A percentile compares a stretch with the other conserved stretches of the same genome.
Evolutionary conservation across 2,888 invertebrate genomes (phyloP).

Genomic region (Acanthococcus lagerstroemiae): DNA sequence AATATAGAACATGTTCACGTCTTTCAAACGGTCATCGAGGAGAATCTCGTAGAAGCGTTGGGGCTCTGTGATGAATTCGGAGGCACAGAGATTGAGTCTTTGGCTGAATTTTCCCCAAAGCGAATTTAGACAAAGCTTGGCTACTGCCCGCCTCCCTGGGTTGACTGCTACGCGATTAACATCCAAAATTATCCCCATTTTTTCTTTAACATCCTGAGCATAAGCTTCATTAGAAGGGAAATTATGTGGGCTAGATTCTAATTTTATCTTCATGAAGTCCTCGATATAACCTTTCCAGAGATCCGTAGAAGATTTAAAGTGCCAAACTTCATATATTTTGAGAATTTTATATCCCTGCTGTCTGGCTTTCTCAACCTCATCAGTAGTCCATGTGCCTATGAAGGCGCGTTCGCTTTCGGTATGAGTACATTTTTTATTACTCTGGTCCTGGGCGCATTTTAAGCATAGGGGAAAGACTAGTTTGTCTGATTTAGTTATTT

Average conservation of each 20-base stretch:
- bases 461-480: too few species aligned
- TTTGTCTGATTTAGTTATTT: too few species aligned
- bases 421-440: constrained; percentile 9
- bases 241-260: constrained; percentile 3
- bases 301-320: constrained; percentile 13
- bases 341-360: constrained; percentile 19
- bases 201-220: constrained; percentile 33
- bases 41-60: neutral
- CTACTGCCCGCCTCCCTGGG: constrained; percentile 35
- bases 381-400: constrained; percentile 15
- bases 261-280: constrained; percentile 11
- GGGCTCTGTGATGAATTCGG: constrained; percentile 38
- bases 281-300: constrained; percentile 35
- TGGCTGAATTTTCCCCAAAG: constrained; percentile 37
- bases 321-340: constrained; percentile 23
- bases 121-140: constrained; percentile 36
- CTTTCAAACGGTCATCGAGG: constrained; percentile 1
- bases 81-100: constrained; percentile 38
- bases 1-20: neutral
- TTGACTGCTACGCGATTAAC: constrained; percentile 34
- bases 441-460: too few species aligned
- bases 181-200: constrained; percentile 35
- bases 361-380: constrained; percentile 18
- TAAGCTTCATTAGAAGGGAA: constrained; percentile 33
- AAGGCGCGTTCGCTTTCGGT: constrained; percentile 2